A percentile compares a stretch with the other conserved stretches of the same genome.
Evolutionary conservation across 92 coral and sea anemone species (phyloP).

Genomic region (Parazoanthus swiftii): DNA sequence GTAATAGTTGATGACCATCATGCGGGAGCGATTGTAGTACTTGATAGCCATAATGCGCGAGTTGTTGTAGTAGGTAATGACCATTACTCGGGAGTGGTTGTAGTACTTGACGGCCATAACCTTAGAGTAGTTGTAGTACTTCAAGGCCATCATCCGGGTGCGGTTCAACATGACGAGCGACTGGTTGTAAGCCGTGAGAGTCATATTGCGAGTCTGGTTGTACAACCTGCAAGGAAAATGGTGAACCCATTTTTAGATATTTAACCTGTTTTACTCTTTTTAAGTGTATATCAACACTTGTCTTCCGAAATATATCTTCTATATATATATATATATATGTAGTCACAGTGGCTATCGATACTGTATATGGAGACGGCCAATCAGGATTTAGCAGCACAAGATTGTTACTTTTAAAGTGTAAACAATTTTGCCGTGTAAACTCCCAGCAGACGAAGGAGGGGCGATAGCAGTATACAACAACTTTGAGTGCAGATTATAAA

Average conservation of each 20-base stretch:
- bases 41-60: constrained; percentile 63
- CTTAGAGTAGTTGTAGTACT: constrained; percentile 52
- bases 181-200: constrained; percentile 66
- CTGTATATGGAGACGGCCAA: too few species aligned
- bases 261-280: not conserved
- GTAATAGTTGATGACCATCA: constrained; percentile 61
- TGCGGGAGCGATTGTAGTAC: constrained; percentile 55
- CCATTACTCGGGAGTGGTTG: constrained; percentile 57
- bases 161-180: constrained; percentile 54
- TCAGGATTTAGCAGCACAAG: too few species aligned
- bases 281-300: too few species aligned
- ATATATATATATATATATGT: too few species aligned
- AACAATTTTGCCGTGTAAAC: too few species aligned
- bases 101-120: constrained; percentile 50
- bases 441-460: too few species aligned
- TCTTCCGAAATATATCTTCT: not conserved
- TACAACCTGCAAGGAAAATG: constrained; percentile 33
- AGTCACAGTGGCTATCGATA: too few species aligned
- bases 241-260: not conserved
- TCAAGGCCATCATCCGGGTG: constrained; percentile 43
- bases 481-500: too few species aligned
- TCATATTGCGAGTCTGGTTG: constrained; percentile 65
- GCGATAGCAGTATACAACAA: too few species aligned
- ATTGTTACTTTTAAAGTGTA: too few species aligned
- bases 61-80: constrained; percentile 62